Evolutionary conservation across 2,797 vertebrate genomes (phyloP).

Genomic region (Halcyon leucocephala): DNA sequence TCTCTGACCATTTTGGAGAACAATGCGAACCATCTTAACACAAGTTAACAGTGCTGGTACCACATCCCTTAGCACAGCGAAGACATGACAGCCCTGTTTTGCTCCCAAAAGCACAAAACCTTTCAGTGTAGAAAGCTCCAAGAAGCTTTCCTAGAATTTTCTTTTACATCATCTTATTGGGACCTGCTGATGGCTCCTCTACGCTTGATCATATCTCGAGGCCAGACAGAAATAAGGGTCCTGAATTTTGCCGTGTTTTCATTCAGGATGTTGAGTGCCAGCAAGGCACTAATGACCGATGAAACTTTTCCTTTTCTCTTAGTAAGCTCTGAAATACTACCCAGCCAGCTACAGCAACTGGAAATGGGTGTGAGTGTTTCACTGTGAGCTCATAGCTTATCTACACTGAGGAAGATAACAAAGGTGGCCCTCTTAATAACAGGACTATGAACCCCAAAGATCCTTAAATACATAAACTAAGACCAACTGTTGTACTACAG

Average conservation of each 20-base stretch:
- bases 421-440: background rate
- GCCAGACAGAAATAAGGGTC: background rate
- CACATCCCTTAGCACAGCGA: background rate
- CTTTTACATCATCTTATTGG: background rate
- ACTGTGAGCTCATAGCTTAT: background rate
- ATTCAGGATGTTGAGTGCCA: background rate
- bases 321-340: background rate
- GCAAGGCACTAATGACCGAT: background rate
- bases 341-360: background rate
- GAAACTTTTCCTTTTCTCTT: background rate
- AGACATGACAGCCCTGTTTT: background rate
- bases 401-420: accelerated
- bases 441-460: accelerated
- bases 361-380: background rate
- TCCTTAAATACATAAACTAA: background rate
- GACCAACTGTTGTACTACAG: background rate
- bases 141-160: background rate
- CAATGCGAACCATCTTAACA: background rate
- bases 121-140: background rate
- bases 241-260: background rate
- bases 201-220: background rate
- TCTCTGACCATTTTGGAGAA: background rate
- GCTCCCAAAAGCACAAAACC: background rate
- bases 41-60: background rate
- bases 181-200: background rate